phyloP scores from a whole-genome alignment of 2,888 invertebrate genomes.

The Agrotis clavis region DNA sequence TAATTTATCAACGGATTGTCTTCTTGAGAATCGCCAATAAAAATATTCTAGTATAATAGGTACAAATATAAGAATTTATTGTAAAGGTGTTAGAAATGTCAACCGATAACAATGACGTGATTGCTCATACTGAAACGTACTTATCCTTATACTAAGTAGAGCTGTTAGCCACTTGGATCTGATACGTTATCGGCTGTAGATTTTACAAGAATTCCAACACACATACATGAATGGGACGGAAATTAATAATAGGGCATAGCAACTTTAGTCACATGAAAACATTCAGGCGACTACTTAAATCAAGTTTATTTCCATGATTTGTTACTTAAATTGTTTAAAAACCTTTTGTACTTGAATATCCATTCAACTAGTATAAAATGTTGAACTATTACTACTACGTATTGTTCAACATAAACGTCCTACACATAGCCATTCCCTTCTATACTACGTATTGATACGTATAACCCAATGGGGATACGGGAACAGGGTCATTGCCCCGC shows the following conservation, averaged over 20 bases:
- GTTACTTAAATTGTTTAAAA: slow-evolving; percentile 1
- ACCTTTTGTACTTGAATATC: background rate
- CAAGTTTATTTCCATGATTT: slow-evolving; percentile 16
- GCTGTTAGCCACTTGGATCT: slow-evolving; percentile 56
- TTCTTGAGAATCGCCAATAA: slow-evolving; percentile 45
- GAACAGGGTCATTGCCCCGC: slow-evolving; percentile 80
- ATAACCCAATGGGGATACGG: slow-evolving; percentile 64
- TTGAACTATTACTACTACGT: background rate
- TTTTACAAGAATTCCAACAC: slow-evolving; percentile 53
- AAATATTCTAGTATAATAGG: too few species aligned
- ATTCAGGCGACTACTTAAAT: slow-evolving; percentile 14
- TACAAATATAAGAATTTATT: slow-evolving; percentile 45
- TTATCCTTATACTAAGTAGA: slow-evolving; percentile 54
- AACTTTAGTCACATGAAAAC: slow-evolving; percentile 35
- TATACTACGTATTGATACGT: slow-evolving; percentile 53
- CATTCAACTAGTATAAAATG: slow-evolving; percentile 13
- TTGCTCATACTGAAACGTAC: slow-evolving; percentile 62
- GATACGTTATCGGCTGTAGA: slow-evolving; percentile 69
- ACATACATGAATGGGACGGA: slow-evolving; percentile 29
- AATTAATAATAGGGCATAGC: slow-evolving; percentile 25
- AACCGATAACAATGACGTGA: slow-evolving; percentile 68
- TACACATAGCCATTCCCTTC: slow-evolving; percentile 23
- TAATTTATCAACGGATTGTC: slow-evolving; percentile 39
- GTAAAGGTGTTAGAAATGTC: slow-evolving; percentile 56
- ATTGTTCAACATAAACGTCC: slow-evolving; percentile 32